These are phyloP conservation scores for Drosophila mulleri DNA, from an alignment of 2,888 invertebrate species.

Conservation along the genomic window DNA sequence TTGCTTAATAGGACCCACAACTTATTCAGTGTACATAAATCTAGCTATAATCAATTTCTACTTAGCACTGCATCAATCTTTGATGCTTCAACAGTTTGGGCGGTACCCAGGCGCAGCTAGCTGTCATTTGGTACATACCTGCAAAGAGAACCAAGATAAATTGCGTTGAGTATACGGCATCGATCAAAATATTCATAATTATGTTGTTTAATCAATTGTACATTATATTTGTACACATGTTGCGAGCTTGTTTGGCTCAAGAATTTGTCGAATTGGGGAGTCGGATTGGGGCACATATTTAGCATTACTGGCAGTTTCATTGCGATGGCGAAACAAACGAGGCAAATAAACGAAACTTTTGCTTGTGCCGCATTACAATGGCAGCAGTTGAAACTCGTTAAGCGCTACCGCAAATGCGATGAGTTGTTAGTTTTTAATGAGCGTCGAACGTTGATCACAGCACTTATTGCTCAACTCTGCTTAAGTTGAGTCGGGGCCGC, in stretches of 20 bases:
- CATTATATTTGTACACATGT: constrained; percentile 21
- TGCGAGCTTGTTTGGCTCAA: constrained; percentile 6
- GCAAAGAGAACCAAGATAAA: constrained; percentile 61
- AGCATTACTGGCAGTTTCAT: constrained; percentile 53
- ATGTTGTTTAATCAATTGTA: constrained; percentile 72
- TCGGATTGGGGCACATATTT: constrained; percentile 23
- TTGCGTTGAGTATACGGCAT: constrained; percentile 62
- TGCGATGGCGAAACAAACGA: constrained; percentile 20
- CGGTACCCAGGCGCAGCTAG: constrained; percentile 5
- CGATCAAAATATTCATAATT: constrained; percentile 68
- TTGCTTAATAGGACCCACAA: background rate
- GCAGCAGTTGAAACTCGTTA: constrained; percentile 66
- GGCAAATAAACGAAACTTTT: constrained; percentile 58
- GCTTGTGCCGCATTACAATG: constrained; percentile 41
- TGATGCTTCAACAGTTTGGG: constrained; percentile 14
- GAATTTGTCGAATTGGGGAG: constrained; percentile 9
- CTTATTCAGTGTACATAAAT: background rate
- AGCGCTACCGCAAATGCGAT: constrained; percentile 54
- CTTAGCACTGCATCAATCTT: constrained; percentile 69
- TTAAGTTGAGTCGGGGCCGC: constrained; percentile 25
- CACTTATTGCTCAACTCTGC: constrained; percentile 42
- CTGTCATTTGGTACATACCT: constrained; percentile 58
- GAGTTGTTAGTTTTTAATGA: constrained; percentile 68
- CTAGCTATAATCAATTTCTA: constrained; percentile 48
- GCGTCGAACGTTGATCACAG: constrained; percentile 55